Conservation (phyloP, 1,140 invertebrate genomes). For the Triops longicaudatus region DNA sequence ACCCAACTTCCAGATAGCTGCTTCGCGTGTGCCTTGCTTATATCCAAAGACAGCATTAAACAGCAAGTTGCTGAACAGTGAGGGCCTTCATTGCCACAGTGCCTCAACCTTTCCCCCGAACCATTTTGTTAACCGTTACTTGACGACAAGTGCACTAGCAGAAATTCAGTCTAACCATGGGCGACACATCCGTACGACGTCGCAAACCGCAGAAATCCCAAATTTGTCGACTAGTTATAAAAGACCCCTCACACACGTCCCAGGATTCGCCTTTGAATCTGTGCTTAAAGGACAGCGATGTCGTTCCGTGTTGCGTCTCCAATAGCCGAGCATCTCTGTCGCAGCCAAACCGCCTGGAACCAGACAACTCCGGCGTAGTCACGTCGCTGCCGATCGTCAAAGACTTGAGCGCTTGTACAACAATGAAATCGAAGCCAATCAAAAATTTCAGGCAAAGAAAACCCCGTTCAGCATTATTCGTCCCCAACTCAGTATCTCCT, state of each 20-base stretch:
- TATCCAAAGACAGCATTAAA: conserved; percentile 15
- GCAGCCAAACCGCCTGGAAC: neutral
- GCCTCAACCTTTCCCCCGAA: neutral
- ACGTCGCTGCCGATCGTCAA: neutral
- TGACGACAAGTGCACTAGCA: neutral
- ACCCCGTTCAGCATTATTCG: neutral
- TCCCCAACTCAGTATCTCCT: conserved; percentile 22
- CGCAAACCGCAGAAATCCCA: conserved; percentile 82
- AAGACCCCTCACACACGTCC: conserved; percentile 53
- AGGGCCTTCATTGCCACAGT: neutral
- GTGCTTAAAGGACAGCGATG: conserved; percentile 55
- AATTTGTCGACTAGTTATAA: conserved; percentile 82
- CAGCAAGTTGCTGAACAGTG: conserved; percentile 14
- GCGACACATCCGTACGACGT: conserved; percentile 69
- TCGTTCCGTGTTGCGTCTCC: neutral
- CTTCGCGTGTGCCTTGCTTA: neutral
- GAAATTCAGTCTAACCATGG: conserved; percentile 40
- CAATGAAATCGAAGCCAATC: neutral
- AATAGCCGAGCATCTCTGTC: neutral
- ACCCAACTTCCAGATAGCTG: conserved; percentile 8
- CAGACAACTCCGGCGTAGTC: neutral
- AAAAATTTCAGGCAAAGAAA: neutral
- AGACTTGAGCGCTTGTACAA: neutral
- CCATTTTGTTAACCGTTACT: neutral
- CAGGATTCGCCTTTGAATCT: conserved; percentile 58